Conservation (phyloP, 2,888 invertebrate genomes). For the Drosophila picticornis region DNA sequence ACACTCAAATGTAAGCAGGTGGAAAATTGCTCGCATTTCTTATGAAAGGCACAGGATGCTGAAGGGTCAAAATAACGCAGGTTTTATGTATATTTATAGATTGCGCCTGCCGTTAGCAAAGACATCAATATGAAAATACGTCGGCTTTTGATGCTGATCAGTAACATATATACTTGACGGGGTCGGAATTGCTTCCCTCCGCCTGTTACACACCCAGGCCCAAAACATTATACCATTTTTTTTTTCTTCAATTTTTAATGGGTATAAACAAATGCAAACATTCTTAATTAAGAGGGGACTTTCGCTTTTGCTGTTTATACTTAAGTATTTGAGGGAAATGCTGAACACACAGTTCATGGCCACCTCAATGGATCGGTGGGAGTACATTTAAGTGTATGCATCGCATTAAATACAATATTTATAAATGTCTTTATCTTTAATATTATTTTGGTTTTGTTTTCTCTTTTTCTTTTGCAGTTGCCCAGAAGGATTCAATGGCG, state of each 20-base stretch:
- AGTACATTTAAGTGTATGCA: conserved; percentile 36
- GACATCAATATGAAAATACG: background rate
- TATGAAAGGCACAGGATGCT: background rate
- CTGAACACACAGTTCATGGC: conserved; percentile 70
- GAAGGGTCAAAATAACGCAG: background rate
- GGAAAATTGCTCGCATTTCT: background rate
- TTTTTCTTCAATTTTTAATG: background rate
- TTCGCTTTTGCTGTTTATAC: conserved; percentile 34
- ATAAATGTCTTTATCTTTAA: conserved; percentile 48
- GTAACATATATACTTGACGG: background rate
- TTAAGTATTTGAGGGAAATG: conserved; percentile 21
- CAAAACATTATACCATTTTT: background rate
- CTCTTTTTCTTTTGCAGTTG: conserved; percentile 78
- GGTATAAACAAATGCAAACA: conserved; percentile 7
- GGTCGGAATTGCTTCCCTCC: background rate
- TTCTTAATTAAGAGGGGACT: conserved; percentile 33
- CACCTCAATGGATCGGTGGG: conserved; percentile 30
- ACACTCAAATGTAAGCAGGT: background rate
- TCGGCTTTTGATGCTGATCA: background rate
- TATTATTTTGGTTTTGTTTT: background rate
- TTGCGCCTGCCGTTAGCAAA: background rate
- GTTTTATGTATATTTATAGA: background rate
- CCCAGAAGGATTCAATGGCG: conserved; percentile 83
- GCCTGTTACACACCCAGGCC: background rate
- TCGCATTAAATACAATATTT: conserved; percentile 24